Evolutionary conservation across 2,888 invertebrate species (phyloP).

Genomic region (Caenorhabditis drosophilae): DNA sequence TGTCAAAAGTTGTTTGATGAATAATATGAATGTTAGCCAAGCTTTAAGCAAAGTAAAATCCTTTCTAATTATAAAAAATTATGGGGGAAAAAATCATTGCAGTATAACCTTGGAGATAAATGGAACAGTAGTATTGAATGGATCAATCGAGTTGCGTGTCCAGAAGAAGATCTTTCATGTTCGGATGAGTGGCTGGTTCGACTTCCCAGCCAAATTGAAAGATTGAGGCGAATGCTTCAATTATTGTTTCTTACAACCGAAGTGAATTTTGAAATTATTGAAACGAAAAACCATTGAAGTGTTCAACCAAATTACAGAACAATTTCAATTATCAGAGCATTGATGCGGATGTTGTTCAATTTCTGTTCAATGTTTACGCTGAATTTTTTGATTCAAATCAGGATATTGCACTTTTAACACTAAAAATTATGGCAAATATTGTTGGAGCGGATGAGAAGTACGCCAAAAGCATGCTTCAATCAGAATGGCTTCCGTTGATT

Average conservation of each 20-base stretch:
- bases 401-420: constrained; percentile 34
- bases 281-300: background rate
- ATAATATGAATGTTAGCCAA: constrained; percentile 34
- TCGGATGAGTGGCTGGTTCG: constrained; percentile 49
- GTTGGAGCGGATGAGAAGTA: constrained; percentile 43
- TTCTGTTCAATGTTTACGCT: constrained; percentile 37
- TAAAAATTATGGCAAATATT: constrained; percentile 63
- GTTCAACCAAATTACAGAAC: constrained; percentile 23
- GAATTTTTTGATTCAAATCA: constrained; percentile 30
- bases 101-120: constrained; percentile 56
- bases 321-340: constrained; percentile 23
- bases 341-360: constrained; percentile 36
- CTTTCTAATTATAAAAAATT: background rate
- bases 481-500: constrained; percentile 59
- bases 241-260: constrained; percentile 53
- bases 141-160: constrained; percentile 55
- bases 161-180: constrained; percentile 56
- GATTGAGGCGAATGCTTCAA: constrained; percentile 51
- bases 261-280: too few species aligned
- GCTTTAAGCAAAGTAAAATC: constrained; percentile 31
- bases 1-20: constrained; percentile 19
- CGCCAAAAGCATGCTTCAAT: constrained; percentile 47
- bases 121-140: constrained; percentile 58
- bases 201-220: constrained; percentile 49
- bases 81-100: background rate